These are phyloP conservation scores for Odobenus rosmarus DNA, from an alignment of 2,113 vertebrate genomes.

Conservation along the genomic window DNA sequence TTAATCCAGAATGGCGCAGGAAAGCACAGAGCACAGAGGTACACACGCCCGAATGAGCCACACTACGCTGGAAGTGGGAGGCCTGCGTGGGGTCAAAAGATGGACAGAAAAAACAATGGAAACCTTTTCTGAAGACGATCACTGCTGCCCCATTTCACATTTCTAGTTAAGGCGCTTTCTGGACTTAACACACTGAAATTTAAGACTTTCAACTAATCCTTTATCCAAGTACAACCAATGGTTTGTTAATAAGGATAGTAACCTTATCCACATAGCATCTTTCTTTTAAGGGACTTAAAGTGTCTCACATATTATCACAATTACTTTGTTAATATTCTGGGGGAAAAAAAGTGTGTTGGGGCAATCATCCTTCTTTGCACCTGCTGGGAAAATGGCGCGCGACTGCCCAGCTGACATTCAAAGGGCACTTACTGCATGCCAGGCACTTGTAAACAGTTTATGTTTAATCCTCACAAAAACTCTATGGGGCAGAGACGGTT, in stretches of 20 bases:
- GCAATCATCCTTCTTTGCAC: slow-evolving; percentile 8
- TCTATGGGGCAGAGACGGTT: not conserved
- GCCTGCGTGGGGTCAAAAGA: not conserved
- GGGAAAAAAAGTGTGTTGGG: not conserved
- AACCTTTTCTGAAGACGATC: not conserved
- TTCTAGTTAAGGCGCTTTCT: slow-evolving; percentile 38
- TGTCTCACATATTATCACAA: slow-evolving; percentile 33
- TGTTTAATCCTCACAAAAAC: slow-evolving; percentile 48
- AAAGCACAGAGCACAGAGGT: not conserved
- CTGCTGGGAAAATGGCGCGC: slow-evolving; percentile 52
- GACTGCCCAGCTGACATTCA: slow-evolving; percentile 44
- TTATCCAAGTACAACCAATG: slow-evolving; percentile 43
- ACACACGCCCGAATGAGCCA: not conserved
- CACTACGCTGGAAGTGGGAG: not conserved
- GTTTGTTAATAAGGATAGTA: slow-evolving; percentile 34
- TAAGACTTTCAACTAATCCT: not conserved
- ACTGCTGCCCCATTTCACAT: not conserved
- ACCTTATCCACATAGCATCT: slow-evolving; percentile 29
- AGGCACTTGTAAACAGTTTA: slow-evolving; percentile 45
- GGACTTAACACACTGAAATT: slow-evolving; percentile 16
- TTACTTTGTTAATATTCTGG: slow-evolving; percentile 56
- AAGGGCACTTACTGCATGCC: not conserved
- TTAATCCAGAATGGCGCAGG: not conserved
- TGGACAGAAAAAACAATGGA: not conserved
- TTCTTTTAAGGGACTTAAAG: slow-evolving; percentile 46